These are phyloP conservation scores for Dreissena polymorpha DNA, from an alignment of 1,140 invertebrate species.

Conservation along the genomic window DNA sequence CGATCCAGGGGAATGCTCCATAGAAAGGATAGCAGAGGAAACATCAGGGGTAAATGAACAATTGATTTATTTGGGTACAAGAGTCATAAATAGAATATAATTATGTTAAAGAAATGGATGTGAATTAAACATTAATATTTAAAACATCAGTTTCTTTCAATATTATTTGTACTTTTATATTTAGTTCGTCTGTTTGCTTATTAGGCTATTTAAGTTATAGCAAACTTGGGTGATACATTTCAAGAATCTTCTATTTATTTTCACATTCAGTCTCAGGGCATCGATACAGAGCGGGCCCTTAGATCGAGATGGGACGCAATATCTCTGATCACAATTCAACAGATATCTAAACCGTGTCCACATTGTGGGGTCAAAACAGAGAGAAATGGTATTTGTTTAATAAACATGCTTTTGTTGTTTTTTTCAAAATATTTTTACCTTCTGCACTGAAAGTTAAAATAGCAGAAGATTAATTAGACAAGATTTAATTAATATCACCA, in stretches of 20 bases:
- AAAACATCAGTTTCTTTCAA: background rate
- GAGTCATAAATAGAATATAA: no score
- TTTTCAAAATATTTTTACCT: no score
- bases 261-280: conserved; percentile 48
- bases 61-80: no score
- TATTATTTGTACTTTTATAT: no score
- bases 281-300: conserved; percentile 70
- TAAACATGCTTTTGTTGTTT: background rate
- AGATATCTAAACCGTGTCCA: conserved; percentile 92
- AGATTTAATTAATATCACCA: no score
- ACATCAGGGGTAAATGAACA: background rate
- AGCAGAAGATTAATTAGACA: no score
- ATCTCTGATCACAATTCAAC: conserved; percentile 87
- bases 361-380: conserved; percentile 93
- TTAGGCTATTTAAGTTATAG: no score
- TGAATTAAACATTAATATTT: background rate
- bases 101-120: no score
- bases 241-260: no score
- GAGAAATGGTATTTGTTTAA: conserved; percentile 67
- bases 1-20: conserved; percentile 87
- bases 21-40: background rate
- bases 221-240: no score
- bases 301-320: conserved; percentile 90
- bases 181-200: no score
- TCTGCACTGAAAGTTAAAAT: no score